phyloP scores from a whole-genome alignment of 1,140 invertebrate species.

The Ylistrum balloti region DNA sequence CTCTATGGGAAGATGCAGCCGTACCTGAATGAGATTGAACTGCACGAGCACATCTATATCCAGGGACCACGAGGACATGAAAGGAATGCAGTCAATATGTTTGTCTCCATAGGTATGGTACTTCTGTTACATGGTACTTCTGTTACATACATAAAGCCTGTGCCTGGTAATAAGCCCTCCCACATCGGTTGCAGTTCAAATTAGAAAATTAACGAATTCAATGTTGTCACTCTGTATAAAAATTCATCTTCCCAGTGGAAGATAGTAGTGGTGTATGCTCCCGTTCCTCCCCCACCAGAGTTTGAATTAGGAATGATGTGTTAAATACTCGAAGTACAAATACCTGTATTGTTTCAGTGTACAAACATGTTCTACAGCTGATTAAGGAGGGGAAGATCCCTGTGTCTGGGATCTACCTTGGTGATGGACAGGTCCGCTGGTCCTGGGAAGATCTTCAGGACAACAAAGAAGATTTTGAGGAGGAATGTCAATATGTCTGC shows the following conservation, averaged over 20 bases:
- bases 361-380: conserved; percentile 69
- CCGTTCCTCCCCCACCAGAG: too few species aligned
- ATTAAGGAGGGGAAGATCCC: conserved; percentile 66
- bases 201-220: too few species aligned
- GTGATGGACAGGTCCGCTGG: conserved; percentile 67
- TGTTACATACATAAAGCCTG: too few species aligned
- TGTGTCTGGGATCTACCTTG: conserved; percentile 74
- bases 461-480: conserved; percentile 70
- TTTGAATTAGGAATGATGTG: too few species aligned
- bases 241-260: too few species aligned
- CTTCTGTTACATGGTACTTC: too few species aligned
- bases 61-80: conserved; percentile 75
- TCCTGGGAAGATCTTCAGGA: conserved; percentile 72
- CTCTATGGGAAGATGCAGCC: conserved; percentile 76
- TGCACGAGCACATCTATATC: conserved; percentile 80
- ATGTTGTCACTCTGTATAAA: too few species aligned
- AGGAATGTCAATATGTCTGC: conserved; percentile 66
- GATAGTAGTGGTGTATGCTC: too few species aligned
- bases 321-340: too few species aligned
- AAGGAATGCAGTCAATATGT: conserved; percentile 62
- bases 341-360: conserved; percentile 67
- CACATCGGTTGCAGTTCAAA: too few species aligned
- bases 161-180: too few species aligned
- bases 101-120: not conserved
- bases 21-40: conserved; percentile 73